Base-by-base conservation (phyloP, 2,113 vertebrate species). In the Carassius carassius region DNA sequence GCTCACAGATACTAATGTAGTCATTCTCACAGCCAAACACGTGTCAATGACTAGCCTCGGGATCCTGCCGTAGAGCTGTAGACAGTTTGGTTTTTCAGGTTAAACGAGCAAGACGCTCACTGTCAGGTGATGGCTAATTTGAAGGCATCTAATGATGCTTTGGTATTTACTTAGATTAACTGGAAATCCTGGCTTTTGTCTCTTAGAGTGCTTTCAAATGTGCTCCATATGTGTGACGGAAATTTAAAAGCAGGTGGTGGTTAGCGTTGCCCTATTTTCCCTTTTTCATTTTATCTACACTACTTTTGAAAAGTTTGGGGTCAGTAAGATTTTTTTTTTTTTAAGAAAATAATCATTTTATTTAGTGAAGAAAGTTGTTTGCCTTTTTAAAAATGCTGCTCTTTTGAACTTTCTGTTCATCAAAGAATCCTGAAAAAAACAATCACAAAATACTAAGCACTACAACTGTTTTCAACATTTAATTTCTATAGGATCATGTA, bases 41-140 rank as follows among this genome's bases (percentile, higher is more conserved):
- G 81, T 82, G 58, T 82, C 29, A 69, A 60, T 58, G 75, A 25
- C 72, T 73, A 19, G 63, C n/a, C 41, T 67, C 11, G 0, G 44
- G 81, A 62, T 85, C 41, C 69, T 70, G 73, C 60, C 2, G 47
- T 82, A 72, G 58, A 76, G 56, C 32, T 13, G 12, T 35, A 44
- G 35, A 79, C 32, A 54, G 63, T 74, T 79, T 65, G 44, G 65
- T 65, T 79, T 78, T 72, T 62, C 60, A 70, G 49, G 80, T 74
- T 87, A 47, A 25, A 75, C 2, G 65, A 84, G 67, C 6, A 29
- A 81, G 32, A 74, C 3, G 1, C 56, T 78, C 23, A 16, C 75
- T 80, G 47, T 83, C 60, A 69, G 73, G 56, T 14, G n/a, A 65
- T 13, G 11, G 65, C 2, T 51, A 65, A 70, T 21, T 79, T 72